Percentiles rank a stretch among this genome's conserved stretches.
These are phyloP conservation scores for Scaptomyza graminum DNA, from an alignment of 1,140 invertebrate species.

Conservation along the genomic window DNA sequence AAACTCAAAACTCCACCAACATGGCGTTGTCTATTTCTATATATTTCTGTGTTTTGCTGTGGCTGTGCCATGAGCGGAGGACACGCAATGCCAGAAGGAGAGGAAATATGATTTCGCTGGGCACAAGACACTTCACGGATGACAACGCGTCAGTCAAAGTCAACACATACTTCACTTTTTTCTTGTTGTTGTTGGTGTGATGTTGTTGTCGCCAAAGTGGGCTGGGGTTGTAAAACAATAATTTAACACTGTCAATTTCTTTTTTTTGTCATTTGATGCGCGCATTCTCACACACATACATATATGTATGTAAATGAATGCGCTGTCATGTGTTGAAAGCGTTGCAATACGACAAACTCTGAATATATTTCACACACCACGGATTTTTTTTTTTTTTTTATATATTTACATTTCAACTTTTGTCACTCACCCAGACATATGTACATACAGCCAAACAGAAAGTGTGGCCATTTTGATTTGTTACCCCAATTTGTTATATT, in stretches of 20 bases:
- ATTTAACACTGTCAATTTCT: constrained; percentile 73
- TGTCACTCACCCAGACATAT: constrained; percentile 12
- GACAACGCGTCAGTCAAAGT: constrained; percentile 79
- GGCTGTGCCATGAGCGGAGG: constrained; percentile 33
- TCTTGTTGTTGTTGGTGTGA: constrained; percentile 30
- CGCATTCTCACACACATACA: constrained; percentile 20
- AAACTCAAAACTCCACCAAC: constrained; percentile 4
- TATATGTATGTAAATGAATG: constrained; percentile 28
- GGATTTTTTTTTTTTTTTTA: constrained; percentile 17
- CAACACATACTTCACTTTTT: constrained; percentile 71
- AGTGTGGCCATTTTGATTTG: constrained; percentile 45
- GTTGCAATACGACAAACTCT: constrained; percentile 33
- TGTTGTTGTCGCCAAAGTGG: constrained; percentile 16
- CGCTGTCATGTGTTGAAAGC: constrained; percentile 51
- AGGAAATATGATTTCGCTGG: constrained; percentile 35
- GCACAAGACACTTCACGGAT: constrained; percentile 68
- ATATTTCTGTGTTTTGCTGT: constrained; percentile 11
- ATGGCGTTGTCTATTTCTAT: constrained; percentile 19
- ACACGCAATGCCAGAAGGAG: constrained; percentile 41
- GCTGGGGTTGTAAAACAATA: constrained; percentile 21
- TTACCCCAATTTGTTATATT: not conserved
- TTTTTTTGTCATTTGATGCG: constrained; percentile 47
- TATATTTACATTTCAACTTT: constrained; percentile 51
- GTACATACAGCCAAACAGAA: too few relatives aligned
- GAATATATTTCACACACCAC: constrained; percentile 34